Percentiles rank a stretch among this genome's conserved stretches.
phyloP scores from a whole-genome alignment of 2,888 invertebrate genomes.

The Linnaemya tessellans region DNA sequence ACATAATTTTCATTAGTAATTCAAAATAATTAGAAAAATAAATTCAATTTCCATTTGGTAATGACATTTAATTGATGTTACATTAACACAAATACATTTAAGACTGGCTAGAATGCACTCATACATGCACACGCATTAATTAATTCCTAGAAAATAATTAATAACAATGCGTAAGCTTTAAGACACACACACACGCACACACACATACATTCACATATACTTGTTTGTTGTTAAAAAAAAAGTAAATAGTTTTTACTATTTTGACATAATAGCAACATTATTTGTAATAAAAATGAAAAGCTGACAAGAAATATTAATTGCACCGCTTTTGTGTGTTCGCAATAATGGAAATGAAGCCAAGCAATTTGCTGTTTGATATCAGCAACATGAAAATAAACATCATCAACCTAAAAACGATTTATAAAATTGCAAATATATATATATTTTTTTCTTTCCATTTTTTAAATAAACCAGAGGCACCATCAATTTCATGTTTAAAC shows the following conservation, averaged over 20 bases:
- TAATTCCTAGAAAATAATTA: neutral
- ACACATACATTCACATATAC: neutral
- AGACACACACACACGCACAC: neutral
- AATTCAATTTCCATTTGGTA: neutral
- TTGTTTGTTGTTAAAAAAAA: neutral
- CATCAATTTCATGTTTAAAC: slow-evolving; percentile 13
- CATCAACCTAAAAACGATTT: slow-evolving; percentile 29
- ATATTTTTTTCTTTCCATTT: neutral
- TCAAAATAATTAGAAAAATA: neutral
- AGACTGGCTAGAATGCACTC: neutral
- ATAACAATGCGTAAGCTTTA: too few species aligned
- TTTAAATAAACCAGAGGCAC: slow-evolving; percentile 40
- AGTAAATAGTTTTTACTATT: slow-evolving; percentile 22
- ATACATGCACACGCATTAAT: neutral
- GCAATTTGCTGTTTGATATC: slow-evolving; percentile 17
- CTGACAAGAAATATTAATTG: slow-evolving; percentile 47
- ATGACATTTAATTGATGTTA: neutral
- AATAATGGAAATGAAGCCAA: slow-evolving; percentile 26
- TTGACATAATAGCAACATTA: slow-evolving; percentile 28
- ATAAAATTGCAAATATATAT: slow-evolving; percentile 19
- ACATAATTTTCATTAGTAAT: too few species aligned
- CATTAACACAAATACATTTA: neutral
- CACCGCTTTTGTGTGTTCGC: neutral
- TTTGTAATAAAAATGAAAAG: neutral
- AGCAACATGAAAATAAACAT: slow-evolving; percentile 44